Evolutionary conservation across 2,888 invertebrate species (phyloP).

Genomic region (Drosophila robusta): DNA sequence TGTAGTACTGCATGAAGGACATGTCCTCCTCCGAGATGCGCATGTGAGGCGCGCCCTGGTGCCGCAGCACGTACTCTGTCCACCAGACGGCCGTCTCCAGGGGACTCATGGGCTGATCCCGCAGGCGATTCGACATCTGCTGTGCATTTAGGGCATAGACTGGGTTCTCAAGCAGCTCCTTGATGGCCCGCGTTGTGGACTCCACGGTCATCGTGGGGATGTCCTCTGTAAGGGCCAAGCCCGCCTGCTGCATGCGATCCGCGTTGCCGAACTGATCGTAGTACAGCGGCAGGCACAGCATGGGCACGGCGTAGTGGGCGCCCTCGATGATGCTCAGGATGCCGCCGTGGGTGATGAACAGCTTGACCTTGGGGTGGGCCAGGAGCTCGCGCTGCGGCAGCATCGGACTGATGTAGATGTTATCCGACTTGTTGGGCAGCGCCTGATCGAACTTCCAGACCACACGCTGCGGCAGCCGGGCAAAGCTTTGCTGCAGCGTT

Average conservation of each 20-base stretch:
- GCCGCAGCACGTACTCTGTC: constrained; percentile 80
- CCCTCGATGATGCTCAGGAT: constrained; percentile 85
- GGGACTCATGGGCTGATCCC: constrained; percentile 68
- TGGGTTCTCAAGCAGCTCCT: constrained; percentile 51
- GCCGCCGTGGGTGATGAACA: constrained; percentile 85
- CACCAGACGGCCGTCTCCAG: constrained; percentile 78
- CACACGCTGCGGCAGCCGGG: constrained; percentile 60
- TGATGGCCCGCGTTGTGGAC: constrained; percentile 31
- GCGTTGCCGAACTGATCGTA: constrained; percentile 86
- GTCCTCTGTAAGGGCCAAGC: constrained; percentile 65
- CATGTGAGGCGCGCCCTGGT: constrained; percentile 74
- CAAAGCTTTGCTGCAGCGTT: constrained; percentile 47
- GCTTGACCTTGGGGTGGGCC: constrained; percentile 84
- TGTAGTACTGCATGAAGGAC: constrained; percentile 69
- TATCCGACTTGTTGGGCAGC: constrained; percentile 57
- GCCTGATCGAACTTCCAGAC: constrained; percentile 65
- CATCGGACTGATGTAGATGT: constrained; percentile 74
- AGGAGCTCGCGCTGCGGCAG: constrained; percentile 83
- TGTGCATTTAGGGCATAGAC: constrained; percentile 45
- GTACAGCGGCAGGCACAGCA: constrained; percentile 85
- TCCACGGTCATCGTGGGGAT: constrained; percentile 49
- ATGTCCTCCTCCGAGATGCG: constrained; percentile 60
- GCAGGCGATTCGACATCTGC: constrained; percentile 49
- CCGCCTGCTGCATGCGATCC: constrained; percentile 68
- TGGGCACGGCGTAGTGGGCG: constrained; percentile 84